Conservation (phyloP, 2,113 vertebrate species). For the Hemibates koningsi region DNA sequence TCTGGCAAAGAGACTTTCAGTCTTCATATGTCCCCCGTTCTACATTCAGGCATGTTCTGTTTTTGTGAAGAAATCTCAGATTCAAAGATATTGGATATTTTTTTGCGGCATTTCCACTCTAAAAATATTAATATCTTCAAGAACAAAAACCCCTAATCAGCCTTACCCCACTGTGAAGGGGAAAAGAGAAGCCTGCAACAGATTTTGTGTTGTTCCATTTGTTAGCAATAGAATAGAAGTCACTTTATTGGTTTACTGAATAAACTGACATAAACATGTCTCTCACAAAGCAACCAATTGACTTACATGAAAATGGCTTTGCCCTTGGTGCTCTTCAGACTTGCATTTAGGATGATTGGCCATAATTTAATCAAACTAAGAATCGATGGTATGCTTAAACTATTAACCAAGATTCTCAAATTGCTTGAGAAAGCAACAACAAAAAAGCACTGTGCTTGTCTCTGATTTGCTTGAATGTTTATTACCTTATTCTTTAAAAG, state of each 20-base stretch:
- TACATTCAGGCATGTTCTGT: not conserved
- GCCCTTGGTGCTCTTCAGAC: not conserved
- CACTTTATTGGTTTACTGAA: not conserved
- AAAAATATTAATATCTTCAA: not conserved
- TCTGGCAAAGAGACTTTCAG: not conserved
- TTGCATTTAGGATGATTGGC: constrained; percentile 24
- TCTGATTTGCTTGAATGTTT: not conserved
- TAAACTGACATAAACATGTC: constrained; percentile 10
- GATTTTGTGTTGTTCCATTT: not conserved
- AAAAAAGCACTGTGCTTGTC: not conserved
- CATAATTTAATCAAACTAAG: constrained; percentile 8
- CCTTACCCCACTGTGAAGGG: not conserved
- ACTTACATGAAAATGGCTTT: not conserved
- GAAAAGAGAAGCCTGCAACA: not conserved
- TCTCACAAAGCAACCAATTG: constrained; percentile 17
- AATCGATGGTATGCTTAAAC: not conserved
- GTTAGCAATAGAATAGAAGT: not conserved
- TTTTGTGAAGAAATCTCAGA: not conserved
- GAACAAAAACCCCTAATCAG: not conserved
- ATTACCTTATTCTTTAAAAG: not conserved
- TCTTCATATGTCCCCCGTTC: not conserved
- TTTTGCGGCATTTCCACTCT: not conserved
- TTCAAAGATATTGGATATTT: not conserved
- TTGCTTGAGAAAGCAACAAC: not conserved
- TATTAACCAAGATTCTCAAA: not conserved